phyloP scores from a whole-genome alignment of 2,113 vertebrate genomes.

The Datnioides undecimradiatus region DNA sequence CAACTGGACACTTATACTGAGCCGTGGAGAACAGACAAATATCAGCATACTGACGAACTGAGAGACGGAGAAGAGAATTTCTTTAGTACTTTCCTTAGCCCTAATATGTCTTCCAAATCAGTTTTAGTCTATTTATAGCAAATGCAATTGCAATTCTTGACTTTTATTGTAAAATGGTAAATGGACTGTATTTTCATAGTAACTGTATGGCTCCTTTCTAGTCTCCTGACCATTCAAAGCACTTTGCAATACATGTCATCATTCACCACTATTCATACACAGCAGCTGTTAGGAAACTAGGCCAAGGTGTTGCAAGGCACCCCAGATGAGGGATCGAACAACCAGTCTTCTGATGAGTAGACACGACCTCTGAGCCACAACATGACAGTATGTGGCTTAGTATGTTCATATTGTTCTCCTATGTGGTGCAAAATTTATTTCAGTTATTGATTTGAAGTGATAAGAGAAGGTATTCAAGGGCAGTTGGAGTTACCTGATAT shows the following conservation, averaged over 20 bases:
- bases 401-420: background rate
- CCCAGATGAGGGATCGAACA: no score
- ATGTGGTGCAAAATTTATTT: background rate
- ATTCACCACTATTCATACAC: no score
- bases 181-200: no score
- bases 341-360: no score
- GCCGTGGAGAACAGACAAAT: constrained; percentile 92
- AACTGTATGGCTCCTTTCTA: no score
- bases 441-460: background rate
- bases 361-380: no score
- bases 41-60: constrained; percentile 91
- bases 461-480: no score
- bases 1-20: constrained; percentile 91
- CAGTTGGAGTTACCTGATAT: constrained; percentile 83
- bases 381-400: no score
- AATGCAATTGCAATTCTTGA: background rate
- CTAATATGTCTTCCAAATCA: background rate
- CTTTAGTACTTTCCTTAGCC: background rate
- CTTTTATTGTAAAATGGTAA: background rate
- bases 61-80: background rate
- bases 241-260: no score
- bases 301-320: no score
- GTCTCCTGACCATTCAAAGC: no score
- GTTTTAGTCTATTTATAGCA: background rate
- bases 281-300: no score